phyloP scores from a whole-genome alignment of 2,113 vertebrate species.

The Opisthocomus hoazin region DNA sequence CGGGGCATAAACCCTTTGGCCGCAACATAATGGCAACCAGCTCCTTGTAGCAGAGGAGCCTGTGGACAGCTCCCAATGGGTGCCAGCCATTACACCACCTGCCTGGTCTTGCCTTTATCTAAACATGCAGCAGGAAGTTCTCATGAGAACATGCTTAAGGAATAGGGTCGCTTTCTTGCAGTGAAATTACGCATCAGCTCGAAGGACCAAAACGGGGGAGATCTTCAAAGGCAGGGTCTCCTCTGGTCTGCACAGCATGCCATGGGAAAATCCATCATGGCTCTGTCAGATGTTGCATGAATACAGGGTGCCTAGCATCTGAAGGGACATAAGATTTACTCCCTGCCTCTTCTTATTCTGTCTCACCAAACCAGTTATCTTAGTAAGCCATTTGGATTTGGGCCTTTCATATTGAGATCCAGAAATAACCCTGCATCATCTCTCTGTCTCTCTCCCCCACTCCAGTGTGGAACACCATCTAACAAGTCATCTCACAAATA shows the following conservation, averaged over 20 bases:
- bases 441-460: too few species aligned
- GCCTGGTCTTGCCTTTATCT: not conserved
- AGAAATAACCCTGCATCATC: not conserved
- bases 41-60: not conserved
- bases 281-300: rapidly evolving
- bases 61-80: rapidly evolving
- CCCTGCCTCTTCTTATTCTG: not conserved
- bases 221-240: not conserved
- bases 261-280: not conserved
- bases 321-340: not conserved
- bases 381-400: not conserved
- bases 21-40: rapidly evolving
- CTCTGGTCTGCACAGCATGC: not conserved
- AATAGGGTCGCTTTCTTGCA: not conserved
- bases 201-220: not conserved
- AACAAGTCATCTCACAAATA: not conserved
- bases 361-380: not conserved
- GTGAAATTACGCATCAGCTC: not conserved
- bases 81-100: too few species aligned
- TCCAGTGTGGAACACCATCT: not conserved
- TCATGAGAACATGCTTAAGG: not conserved
- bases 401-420: not conserved
- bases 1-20: not conserved
- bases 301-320: not conserved
- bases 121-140: not conserved